Conservation (phyloP, 2,113 vertebrate genomes). For the Actinemys pallida region DNA sequence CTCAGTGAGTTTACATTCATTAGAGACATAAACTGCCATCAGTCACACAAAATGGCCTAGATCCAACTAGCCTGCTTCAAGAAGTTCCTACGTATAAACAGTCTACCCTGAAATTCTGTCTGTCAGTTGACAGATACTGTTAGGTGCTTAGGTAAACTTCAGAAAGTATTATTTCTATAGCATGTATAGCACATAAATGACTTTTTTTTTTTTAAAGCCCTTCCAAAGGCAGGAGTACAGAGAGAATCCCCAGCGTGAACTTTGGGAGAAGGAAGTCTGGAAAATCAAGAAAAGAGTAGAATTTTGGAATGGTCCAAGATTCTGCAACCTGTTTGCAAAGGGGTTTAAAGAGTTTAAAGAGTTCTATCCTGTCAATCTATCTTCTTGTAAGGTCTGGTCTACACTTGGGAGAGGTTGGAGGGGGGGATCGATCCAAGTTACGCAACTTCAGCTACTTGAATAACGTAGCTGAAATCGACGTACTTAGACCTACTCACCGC, state of each 20-base stretch:
- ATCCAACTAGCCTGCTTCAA: conserved; percentile 4
- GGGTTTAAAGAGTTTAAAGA: not conserved
- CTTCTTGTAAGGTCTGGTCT: not conserved
- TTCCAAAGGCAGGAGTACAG: not conserved
- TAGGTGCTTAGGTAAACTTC: not conserved
- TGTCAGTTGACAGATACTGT: not conserved
- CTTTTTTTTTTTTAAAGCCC: not conserved
- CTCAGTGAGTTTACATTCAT: not conserved
- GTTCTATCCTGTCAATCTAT: not conserved
- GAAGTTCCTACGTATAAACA: not conserved
- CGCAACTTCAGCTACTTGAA: no score
- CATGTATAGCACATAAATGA: not conserved
- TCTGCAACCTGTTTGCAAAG: not conserved
- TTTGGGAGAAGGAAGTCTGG: not conserved
- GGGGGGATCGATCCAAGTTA: no score
- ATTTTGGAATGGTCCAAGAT: not conserved
- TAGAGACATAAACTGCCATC: not conserved
- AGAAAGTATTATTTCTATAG: not conserved
- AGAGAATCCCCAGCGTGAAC: not conserved
- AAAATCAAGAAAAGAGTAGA: not conserved
- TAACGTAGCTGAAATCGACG: no score
- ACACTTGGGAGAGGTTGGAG: no score
- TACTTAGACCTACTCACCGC: no score
- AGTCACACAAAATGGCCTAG: not conserved
- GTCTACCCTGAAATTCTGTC: conserved; percentile 17